Conservation (phyloP, 2,113 vertebrate genomes). For the Scopus umbretta region DNA sequence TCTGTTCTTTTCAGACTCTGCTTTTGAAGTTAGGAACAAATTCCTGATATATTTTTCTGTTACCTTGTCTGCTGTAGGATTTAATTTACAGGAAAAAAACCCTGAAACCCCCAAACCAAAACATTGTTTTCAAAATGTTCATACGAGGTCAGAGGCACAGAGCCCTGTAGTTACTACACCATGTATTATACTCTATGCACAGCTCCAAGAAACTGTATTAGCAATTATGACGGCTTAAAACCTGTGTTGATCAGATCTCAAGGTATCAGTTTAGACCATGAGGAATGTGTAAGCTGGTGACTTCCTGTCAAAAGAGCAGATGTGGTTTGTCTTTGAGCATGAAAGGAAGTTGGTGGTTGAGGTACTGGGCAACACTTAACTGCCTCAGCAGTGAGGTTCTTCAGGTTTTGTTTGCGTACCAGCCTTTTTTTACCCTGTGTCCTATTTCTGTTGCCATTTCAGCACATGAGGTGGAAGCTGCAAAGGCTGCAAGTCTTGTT, state of each 20-base stretch:
- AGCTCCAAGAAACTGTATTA: not conserved
- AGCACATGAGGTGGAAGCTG: not conserved
- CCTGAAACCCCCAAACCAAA: not conserved
- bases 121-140: not conserved
- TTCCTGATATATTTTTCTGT: not conserved
- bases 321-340: not conserved
- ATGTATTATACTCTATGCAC: fast-evolving
- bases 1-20: not conserved
- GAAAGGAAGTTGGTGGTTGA: not conserved
- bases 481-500: not conserved
- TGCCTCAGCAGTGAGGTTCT: not conserved
- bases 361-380: not conserved
- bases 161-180: not conserved
- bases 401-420: not conserved
- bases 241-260: not conserved
- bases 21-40: not conserved
- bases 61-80: not conserved
- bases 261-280: not conserved
- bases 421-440: not conserved
- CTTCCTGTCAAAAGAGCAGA: not conserved
- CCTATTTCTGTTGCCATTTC: not conserved
- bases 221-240: not conserved
- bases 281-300: not conserved
- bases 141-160: not conserved
- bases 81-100: not conserved